Conservation (phyloP, 1,140 invertebrate genomes). For the Bombus consobrinus region DNA sequence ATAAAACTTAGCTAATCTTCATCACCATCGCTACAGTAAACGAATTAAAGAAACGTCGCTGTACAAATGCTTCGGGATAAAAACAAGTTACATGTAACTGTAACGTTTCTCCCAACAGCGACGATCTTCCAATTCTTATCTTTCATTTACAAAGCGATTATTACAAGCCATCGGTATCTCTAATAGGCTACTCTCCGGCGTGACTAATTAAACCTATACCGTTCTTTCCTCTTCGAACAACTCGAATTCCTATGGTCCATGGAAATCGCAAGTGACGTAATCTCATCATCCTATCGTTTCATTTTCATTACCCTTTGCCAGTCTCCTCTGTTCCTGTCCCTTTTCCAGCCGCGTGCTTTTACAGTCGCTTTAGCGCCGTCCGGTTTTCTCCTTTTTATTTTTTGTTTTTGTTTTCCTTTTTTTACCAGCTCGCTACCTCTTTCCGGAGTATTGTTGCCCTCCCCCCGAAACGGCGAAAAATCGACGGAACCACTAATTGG, state of each 20-base stretch:
- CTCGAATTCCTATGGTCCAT: not conserved
- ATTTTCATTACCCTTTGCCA: constrained; percentile 23
- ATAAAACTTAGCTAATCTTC: too few species aligned
- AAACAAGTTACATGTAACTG: too few species aligned
- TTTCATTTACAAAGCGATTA: not conserved
- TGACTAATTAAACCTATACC: not conserved
- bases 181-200: not conserved
- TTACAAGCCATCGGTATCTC: not conserved
- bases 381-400: not conserved
- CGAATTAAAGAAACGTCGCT: too few species aligned
- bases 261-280: not conserved
- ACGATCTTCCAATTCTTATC: not conserved
- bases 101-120: not conserved
- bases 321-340: not conserved
- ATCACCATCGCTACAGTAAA: too few species aligned
- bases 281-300: not conserved
- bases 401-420: not conserved
- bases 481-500: constrained; percentile 70
- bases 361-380: not conserved
- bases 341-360: not conserved
- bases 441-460: constrained; percentile 49
- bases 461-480: constrained; percentile 57
- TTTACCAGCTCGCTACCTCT: constrained; percentile 6
- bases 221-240: not conserved
- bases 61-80: too few species aligned